These are phyloP conservation scores for Sebastes kiyomatsui DNA, from an alignment of 2,797 vertebrate genomes.

Conservation along the genomic window DNA sequence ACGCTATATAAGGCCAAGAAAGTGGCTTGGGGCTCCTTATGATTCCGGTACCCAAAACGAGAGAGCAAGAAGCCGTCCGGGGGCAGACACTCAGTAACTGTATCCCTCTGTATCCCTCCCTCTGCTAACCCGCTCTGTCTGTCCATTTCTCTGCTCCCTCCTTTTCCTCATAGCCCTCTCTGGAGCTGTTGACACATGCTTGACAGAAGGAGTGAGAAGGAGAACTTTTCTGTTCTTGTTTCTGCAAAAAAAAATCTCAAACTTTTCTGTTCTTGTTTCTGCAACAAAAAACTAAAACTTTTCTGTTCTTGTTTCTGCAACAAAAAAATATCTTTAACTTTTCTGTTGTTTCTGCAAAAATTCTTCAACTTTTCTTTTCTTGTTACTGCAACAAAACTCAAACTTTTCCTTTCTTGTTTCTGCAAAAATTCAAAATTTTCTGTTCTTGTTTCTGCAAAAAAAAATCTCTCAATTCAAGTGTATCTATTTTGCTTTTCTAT, in stretches of 20 bases:
- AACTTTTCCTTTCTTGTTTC: background rate
- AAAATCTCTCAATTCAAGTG: background rate
- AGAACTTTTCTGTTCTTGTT: conserved; percentile 4
- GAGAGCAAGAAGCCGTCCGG: conserved; percentile 60
- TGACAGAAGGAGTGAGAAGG: conserved; percentile 17
- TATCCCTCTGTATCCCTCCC: conserved; percentile 62
- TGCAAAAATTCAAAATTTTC: background rate
- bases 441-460: too few species aligned
- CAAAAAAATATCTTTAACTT: too few species aligned
- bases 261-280: too few species aligned
- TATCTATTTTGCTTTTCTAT: background rate
- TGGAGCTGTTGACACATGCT: conserved; percentile 54
- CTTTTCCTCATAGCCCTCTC: conserved; percentile 28
- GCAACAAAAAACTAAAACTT: too few species aligned
- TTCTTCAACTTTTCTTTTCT: background rate
- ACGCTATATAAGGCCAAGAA: conserved; percentile 79
- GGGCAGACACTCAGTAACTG: conserved; percentile 68
- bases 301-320: too few species aligned
- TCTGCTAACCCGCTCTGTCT: conserved; percentile 30
- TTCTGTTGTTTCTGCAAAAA: too few species aligned
- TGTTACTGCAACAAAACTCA: background rate
- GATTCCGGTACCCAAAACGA: conserved; percentile 72
- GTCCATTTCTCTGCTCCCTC: conserved; percentile 36
- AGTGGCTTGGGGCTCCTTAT: conserved; percentile 67
- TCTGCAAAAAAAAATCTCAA: background rate